Base-by-base conservation (phyloP, 2,888 invertebrate species). In the Cephus spinipes region DNA sequence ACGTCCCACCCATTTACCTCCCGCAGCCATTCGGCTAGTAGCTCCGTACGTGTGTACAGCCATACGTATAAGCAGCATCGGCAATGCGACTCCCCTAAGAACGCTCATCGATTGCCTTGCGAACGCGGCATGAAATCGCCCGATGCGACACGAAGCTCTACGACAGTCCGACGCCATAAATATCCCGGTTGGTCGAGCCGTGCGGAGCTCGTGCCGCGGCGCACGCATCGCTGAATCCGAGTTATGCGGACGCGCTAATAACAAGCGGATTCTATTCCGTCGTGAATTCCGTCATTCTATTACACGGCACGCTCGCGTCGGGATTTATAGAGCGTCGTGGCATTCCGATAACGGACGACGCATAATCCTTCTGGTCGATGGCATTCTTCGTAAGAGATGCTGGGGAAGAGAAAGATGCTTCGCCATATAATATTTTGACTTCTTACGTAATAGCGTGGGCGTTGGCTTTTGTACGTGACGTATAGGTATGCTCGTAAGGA, bases 171-270 rank as follows among this genome's bases (percentile, higher is more conserved):
- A 69, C 74, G 81, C 81, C 83, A 82, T 83, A 82, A 83, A 83
- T 82, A 81, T 82, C 82, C 77, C 32, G 71, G 32, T 15, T 33
- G 31, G 71, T 12, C 71, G 71, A 31, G 71, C 71, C 71, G 71
- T 23, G 55, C 9, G 15, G 55, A 55, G 55, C 55, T 33, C 76
- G 36, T 74, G 79, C 76, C 81, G 79, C 77, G 81, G 80, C 81
- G 83, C 86, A 87, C 87, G 87, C 88, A 87, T 86, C 87, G 88
- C 80, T 87, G 89, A 88, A 87, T 88, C 83, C 87, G 83, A 89
- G 88, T 88, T 89, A 89, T 89, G 89, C 84, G 84, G 85, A 88
- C 88, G 89, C 86, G 90, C 89, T 89, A 90, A 90, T 89, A 89
- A 89, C 90, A 87, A 87, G 86, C 87, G 87, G 88, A 88, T 87